These are phyloP conservation scores for Aplocera efformata DNA, from an alignment of 2,888 invertebrate genomes.

Conservation along the genomic window DNA sequence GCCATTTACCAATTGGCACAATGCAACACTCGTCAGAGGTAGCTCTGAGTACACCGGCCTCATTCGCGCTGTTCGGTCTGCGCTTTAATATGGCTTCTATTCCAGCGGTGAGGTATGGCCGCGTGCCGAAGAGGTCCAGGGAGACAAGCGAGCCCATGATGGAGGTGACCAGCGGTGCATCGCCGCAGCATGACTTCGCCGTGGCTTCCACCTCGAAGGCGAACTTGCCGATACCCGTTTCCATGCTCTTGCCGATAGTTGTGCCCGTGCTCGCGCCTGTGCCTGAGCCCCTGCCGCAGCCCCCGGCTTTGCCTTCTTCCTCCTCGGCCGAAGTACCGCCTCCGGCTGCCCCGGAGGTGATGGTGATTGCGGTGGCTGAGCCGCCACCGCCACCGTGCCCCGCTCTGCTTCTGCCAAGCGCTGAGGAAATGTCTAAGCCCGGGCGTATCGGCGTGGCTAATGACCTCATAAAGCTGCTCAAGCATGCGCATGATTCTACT, in stretches of 20 bases:
- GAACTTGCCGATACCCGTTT: neutral
- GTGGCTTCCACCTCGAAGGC: neutral
- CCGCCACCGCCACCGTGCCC: neutral
- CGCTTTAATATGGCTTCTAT: slow-evolving; percentile 20
- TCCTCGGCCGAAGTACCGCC: too few species aligned
- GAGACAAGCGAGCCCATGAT: slow-evolving; percentile 70
- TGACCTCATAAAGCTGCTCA: slow-evolving; percentile 72
- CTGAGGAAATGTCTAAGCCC: slow-evolving; percentile 38
- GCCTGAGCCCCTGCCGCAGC: neutral
- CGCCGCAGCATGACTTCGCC: slow-evolving; percentile 24
- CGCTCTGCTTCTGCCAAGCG: slow-evolving; percentile 14
- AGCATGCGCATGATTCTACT: slow-evolving; percentile 89
- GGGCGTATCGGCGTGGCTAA: too few species aligned
- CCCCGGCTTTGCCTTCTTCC: too few species aligned
- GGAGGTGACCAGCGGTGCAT: slow-evolving; percentile 5
- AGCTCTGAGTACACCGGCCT: slow-evolving; percentile 40
- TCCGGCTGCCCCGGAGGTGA: too few species aligned
- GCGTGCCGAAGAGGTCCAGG: slow-evolving; percentile 95
- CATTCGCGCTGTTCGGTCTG: slow-evolving; percentile 25
- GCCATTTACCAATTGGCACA: slow-evolving; percentile 59
- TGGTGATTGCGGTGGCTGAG: slow-evolving; percentile 14
- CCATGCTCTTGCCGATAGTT: too few species aligned
- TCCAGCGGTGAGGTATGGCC: slow-evolving; percentile 96
- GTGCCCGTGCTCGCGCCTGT: slow-evolving; percentile 15
- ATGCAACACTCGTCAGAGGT: slow-evolving; percentile 35